Base-by-base conservation (phyloP, 2,888 invertebrate genomes). In the Rotaria macrura region DNA sequence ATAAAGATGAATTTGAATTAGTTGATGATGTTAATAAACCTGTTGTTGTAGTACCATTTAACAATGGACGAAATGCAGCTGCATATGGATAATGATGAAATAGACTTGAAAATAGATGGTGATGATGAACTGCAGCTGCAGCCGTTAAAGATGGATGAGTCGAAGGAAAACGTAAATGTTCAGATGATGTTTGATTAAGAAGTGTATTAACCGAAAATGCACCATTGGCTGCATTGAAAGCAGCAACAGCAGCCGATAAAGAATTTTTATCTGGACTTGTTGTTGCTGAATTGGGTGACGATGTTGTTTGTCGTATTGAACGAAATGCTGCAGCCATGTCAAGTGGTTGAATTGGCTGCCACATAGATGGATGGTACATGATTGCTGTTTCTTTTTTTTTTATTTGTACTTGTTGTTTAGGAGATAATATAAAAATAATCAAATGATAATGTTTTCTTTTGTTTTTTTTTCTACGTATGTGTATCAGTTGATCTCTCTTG, bases 311-410 rank as follows among this genome's bases (percentile, higher is more conserved):
- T 17, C 65, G 34, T 29, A 65, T 29, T 29, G 65, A 65, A 43
- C 79, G 40, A 79, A 79, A 79, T 43, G 79, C 79, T 23, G 79
- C 43, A n/a, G 79, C 43, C 79, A 79, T 79, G 20, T 65, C 65
- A 34, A 65, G 65, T 65, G 65, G 65, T 65, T 65, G 65, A 34
- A 65, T 65, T 14, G 65, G 65, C 34, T 65, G 65, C 65, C 65
- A 65, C 17, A 65, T 65, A 34, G 65, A 14, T 34, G 65, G 65
- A 20, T 65, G 65, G 38, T 65, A 65, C 65, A 65, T 65, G 6
- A 54, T 54, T 54, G n/a, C n/a, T n/a, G n/a, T n/a, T n/a, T n/a
- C n/a, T n/a, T n/a, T n/a, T n/a, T n/a, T n/a, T n/a, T n/a, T n/a
- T n/a, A 20, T 14, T 57, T 57, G 7, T 57, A 29, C 4, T 52